Evolutionary conservation across 2,797 vertebrate genomes (phyloP).

Genomic region (Loris lydekkerianus): DNA sequence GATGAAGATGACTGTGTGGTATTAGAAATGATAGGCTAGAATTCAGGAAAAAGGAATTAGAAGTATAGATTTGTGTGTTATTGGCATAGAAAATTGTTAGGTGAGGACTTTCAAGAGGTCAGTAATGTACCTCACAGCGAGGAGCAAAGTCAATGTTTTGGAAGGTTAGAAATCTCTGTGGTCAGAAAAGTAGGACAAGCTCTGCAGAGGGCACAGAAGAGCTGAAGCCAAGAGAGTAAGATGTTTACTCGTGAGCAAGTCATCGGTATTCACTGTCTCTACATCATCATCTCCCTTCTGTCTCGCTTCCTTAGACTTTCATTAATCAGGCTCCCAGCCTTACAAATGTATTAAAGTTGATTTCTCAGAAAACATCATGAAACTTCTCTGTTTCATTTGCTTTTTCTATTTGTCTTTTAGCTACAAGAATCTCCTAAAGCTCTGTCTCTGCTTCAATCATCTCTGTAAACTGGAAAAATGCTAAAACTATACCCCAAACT

Average conservation of each 20-base stretch:
- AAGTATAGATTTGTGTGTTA: background rate
- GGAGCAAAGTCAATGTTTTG: background rate
- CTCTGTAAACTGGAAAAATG: conserved; percentile 38
- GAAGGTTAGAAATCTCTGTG: background rate
- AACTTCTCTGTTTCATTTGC: background rate
- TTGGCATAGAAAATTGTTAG: background rate
- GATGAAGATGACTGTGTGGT: background rate
- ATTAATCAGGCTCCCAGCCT: background rate
- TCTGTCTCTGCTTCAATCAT: conserved; percentile 18
- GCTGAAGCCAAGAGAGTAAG: background rate
- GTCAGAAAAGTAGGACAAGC: conserved; percentile 22
- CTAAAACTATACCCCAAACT: background rate
- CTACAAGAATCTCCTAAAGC: background rate
- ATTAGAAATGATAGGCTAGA: background rate
- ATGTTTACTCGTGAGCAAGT: conserved; percentile 22
- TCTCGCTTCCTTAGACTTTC: background rate
- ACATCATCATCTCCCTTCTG: background rate
- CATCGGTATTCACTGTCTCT: background rate
- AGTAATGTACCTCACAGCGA: background rate
- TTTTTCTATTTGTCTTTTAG: conserved; percentile 10
- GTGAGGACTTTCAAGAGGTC: background rate
- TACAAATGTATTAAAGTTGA: background rate
- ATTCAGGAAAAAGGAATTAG: background rate
- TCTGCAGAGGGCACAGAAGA: background rate
- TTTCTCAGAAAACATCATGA: conserved; percentile 40